phyloP scores from a whole-genome alignment of 2,888 invertebrate species.

The Belgica antarctica region DNA sequence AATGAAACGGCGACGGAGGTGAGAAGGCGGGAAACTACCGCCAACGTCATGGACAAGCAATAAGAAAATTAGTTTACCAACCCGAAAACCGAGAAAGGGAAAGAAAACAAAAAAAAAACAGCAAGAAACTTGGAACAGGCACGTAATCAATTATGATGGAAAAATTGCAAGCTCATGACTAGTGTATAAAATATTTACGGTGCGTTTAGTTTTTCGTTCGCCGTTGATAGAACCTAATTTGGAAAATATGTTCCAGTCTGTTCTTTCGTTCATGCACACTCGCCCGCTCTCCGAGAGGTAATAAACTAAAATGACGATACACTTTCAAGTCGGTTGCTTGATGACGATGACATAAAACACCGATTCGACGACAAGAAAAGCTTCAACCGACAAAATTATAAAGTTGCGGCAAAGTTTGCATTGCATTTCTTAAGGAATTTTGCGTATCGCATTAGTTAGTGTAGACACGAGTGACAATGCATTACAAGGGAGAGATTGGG shows the following conservation, averaged over 20 bases:
- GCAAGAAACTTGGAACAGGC: background rate
- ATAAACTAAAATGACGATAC: slow-evolving; percentile 30
- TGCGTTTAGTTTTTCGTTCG: slow-evolving; percentile 23
- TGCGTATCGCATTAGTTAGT: too few relatives aligned
- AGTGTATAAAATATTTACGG: slow-evolving; percentile 40
- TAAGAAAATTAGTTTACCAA: slow-evolving; percentile 39
- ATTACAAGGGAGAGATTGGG: too few relatives aligned
- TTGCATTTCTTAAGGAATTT: too few relatives aligned
- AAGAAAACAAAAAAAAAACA: slow-evolving; percentile 6
- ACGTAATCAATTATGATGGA: slow-evolving; percentile 41
- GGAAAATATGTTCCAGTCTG: slow-evolving; percentile 28
- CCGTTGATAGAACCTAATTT: slow-evolving; percentile 24
- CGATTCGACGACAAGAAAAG: background rate
- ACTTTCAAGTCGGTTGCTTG: background rate
- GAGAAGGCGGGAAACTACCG: background rate
- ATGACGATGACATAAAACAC: background rate
- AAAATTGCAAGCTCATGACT: slow-evolving; percentile 42
- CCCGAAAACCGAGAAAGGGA: background rate
- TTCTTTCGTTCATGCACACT: too few relatives aligned
- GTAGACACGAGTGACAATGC: too few relatives aligned
- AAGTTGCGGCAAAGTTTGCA: too few relatives aligned
- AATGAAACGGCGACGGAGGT: background rate
- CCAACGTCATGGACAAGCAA: slow-evolving; percentile 19
- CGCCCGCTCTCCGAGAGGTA: background rate
- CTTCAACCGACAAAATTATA: too few relatives aligned